Evolutionary conservation across 2,797 vertebrate genomes (phyloP), one percentile per base, ranked within the genome.

Genomic region (Typhlichthys subterraneus): DNA sequence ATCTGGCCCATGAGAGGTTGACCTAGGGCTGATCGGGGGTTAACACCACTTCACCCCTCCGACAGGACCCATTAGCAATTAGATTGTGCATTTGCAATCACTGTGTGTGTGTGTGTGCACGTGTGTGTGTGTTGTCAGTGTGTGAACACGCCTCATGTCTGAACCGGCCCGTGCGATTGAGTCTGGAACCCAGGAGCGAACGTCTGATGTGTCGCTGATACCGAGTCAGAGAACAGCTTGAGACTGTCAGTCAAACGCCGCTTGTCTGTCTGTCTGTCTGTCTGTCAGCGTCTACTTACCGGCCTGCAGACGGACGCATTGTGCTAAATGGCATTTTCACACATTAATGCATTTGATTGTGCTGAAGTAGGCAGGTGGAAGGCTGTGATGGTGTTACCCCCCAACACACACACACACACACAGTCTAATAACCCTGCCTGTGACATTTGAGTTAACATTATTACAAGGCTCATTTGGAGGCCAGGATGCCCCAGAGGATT

Each of bases 281-380:
- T 88, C 85, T 65, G 86, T 86, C 80, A 86, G 76, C 52, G n/a
- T 82, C 80, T 69, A 58, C 79, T 76, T 76, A 86, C 65, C 76
- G 85, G 85, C 88, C 85, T 73, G 76, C 75, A 88, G 88, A 88
- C 53, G 62, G 72, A 77, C 68, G 74, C 68, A 71, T 81, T 81
- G 87, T 81, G 88, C 80, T 90, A 89, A 92, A 88, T 91, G 90
- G 82, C 85, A 89, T 91, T 90, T 91, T 91, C 89, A 90, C 89
- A 92, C 89, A 87, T 89, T 91, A 90, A 81, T 88, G 87, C 86
- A 85, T 90, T 88, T 86, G 82, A 91, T 91, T 90, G 85, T 64
- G 72, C 73, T 57, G 67, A 81, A 64, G 64, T 84, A 75, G 8
- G 31, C 75, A 66, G 68, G 75, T 61, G 53, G 79, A 77, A 65